A percentile compares a stretch with the other conserved stretches of the same genome.
phyloP scores from a whole-genome alignment of 1,140 invertebrate genomes.

The Zaprionus vittiger region DNA sequence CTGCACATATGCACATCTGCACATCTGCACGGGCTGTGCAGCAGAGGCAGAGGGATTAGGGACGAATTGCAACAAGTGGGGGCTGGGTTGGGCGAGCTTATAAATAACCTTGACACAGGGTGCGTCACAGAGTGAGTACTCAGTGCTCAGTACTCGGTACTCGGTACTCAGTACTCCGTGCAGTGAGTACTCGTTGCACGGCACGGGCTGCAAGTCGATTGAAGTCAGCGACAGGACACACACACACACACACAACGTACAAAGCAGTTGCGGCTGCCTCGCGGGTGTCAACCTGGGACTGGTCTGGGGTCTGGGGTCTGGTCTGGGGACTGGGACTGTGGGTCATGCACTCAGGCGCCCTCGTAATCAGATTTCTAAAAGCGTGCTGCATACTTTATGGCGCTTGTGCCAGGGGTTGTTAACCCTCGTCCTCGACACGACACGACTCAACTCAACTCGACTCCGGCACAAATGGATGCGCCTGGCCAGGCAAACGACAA shows the following conservation, averaged over 20 bases:
- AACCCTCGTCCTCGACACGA: slow-evolving; percentile 42
- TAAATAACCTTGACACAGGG: slow-evolving; percentile 74
- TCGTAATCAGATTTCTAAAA: slow-evolving; percentile 76
- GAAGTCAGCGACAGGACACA: background rate
- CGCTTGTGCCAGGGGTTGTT: slow-evolving; percentile 65
- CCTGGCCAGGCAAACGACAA: slow-evolving; percentile 9
- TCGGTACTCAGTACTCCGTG: background rate
- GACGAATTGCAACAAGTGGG: slow-evolving; percentile 61
- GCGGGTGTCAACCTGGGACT: background rate
- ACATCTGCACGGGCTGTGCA: background rate
- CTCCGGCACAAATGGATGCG: slow-evolving; percentile 52
- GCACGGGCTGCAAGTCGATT: slow-evolving; percentile 16
- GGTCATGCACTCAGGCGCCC: slow-evolving; percentile 67
- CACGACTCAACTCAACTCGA: slow-evolving; percentile 14
- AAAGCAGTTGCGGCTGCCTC: slow-evolving; percentile 1
- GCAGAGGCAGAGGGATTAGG: slow-evolving; percentile 6
- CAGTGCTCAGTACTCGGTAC: background rate
- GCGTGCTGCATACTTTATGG: slow-evolving; percentile 71
- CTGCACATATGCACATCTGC: background rate
- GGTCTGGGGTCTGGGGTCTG: background rate
- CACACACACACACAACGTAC: background rate
- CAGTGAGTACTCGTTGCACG: background rate
- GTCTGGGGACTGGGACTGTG: slow-evolving; percentile 43
- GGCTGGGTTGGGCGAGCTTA: slow-evolving; percentile 38
- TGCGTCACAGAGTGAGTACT: background rate